Base-by-base conservation (phyloP, 1,140 invertebrate species). In the Thaumetopoea pityocampa region DNA sequence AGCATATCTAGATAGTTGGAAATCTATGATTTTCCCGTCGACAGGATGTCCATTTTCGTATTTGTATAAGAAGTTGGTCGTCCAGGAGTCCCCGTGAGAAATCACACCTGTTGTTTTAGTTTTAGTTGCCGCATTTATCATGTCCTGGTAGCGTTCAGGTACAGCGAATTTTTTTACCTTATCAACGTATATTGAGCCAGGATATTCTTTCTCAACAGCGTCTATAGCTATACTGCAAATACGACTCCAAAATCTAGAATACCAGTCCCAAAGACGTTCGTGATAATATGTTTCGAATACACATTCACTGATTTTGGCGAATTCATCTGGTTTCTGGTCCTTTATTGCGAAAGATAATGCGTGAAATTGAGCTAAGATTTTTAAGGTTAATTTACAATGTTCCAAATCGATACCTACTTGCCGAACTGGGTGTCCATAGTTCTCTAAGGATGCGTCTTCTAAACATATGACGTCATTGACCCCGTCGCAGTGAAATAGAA, bases 1-100 rank as follows among this genome's bases (percentile, higher is more conserved):
- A 0, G 85, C 82, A 33, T 78, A 88, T 71, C 91, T 85, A 1
- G 88, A 65, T 26, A 93, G 51, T 76, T 93, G 92, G 51, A 92
- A 92, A 53, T 93, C 92, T 20, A 93, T 89, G 22, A 93, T 86
- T 47, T 87, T 87, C 1, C 89, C 81, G 23, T 86, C 83, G 29
- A 86, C 54, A 1, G 87, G 82, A 4, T 55, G 40, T 5, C 60
- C 54, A 4, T 81, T 51, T 2, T 68, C 50, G 38, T 88, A 87
- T 37, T 86, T 85, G 5, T 88, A 86, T 2, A 93, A 60, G 57
- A 93, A 93, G 64, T 93, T 93, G 19, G 90, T 91, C 0, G 88
- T 88, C 92, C 92, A 93, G 16, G 87, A 88, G 67, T 93, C 92
- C 0, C 92, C 92, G 40, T 93, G 91, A 4, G 86, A 88, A 11